Evolutionary conservation across 2,888 invertebrate genomes (phyloP), one percentile per base, ranked within the genome.

Genomic region (Tenodera sinensis): DNA sequence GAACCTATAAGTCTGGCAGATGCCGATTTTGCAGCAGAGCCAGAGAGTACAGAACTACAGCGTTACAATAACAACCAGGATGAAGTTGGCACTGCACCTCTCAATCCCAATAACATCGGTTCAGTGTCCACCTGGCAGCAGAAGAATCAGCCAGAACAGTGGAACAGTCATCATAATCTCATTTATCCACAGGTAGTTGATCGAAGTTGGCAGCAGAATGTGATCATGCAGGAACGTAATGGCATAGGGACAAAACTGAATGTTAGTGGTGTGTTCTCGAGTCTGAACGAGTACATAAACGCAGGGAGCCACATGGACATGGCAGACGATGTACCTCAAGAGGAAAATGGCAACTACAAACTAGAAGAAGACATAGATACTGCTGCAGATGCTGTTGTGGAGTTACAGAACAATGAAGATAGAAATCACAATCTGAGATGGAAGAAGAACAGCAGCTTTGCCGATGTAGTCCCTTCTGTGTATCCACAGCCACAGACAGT

Each of bases 181-280:
- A 71, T 20, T 6, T 71, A 71, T 71, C 54, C 54, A 71, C 54
- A 71, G 20, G 25, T 71, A 71, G 54, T 71, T 20, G 54, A 71
- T 20, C 54, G 54, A 71, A 25, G 54, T 71, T 88, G 88, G 88
- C 84, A 88, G 82, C 88, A 84, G 15, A 84, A 85, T 34, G 54
- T 71, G 20, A 71, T 71, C 25, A 71, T 71, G 54, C 54, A 71
- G 54, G 54, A 71, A 4, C 54, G 54, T 20, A 71, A 71, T 25
- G 84, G 84, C 25, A 28, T 81, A 27, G n/a, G 83, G 30, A 83
- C 92, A 6, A 93, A 94, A 91, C 94, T 94, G 71, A 94, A 94
- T 88, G 95, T 96, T 88, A 95, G 95, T 89, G 95, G 95, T 91
- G 95, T 96, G 47, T 96, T 95, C 91, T 95, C 94, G 91, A 96